Base-by-base conservation (phyloP, 2,888 invertebrate species). In the Myopa tessellatipennis region DNA sequence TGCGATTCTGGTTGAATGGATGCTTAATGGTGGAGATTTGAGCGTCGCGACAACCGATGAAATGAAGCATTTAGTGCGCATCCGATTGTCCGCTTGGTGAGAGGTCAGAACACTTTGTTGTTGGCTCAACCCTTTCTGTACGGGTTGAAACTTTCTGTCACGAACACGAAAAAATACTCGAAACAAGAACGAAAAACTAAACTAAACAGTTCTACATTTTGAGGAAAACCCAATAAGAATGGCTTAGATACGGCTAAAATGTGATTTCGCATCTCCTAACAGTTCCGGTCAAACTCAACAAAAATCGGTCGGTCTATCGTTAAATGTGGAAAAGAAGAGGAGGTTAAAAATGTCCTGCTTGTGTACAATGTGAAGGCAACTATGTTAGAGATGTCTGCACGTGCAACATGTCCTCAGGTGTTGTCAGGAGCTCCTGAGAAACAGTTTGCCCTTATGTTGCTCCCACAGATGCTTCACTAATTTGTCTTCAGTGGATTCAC, bases 21-120 rank as follows among this genome's bases (percentile, higher is more conserved):
- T 75, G 69, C 45, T 60, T 58, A 68, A 6, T 60, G 63, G 58
- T 60, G 45, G 18, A 69, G 60, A 75, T 69, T 69, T 68, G 68
- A 34, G 38, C 12, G 75, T 16, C 69, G 75, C 75, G 69, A 78
- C 60, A 76, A 71, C 75, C 73, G 75, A 71, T 77, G 78, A 78
- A 79, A 79, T 76, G 75, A 73, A 73, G 68, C 87, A 85, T 88
- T 89, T 88, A 89, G 89, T 89, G 86, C 86, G 86, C 86, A 87
- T 88, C 85, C 86, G 89, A 85, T 88, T 87, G 89, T 87, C 87
- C 88, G 85, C 86, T 87, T 87, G 88, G 87, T 85, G 88, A 88
- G 88, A 88, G 88, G 87, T 85, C 86, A 85, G 82, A 73, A 72
- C 40, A 67, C 78, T 69, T 78, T 75, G 14, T 78, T 71, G 70